A percentile compares a stretch with the other conserved stretches of the same genome.
phyloP scores from a whole-genome alignment of 35 echinoderm and acorn worm species.

The Eucidaris tribuloides region DNA sequence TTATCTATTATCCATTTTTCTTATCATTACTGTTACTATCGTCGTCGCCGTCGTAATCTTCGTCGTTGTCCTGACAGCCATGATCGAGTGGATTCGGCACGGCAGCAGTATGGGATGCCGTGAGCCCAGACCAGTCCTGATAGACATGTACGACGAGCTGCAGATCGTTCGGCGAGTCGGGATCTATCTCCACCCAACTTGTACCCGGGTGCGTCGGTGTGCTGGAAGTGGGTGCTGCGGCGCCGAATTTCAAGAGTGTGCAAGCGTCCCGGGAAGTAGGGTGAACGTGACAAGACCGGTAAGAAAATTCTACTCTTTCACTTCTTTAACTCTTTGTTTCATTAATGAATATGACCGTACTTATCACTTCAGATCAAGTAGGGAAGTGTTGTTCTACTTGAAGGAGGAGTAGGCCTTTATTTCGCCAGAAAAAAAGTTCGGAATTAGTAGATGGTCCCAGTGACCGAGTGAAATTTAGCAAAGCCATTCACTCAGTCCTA shows the following conservation, averaged over 20 bases:
- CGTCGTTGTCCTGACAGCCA: not conserved
- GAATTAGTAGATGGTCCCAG: too few relatives aligned
- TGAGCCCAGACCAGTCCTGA: slow-evolving; percentile 6
- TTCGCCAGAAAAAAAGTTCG: too few relatives aligned
- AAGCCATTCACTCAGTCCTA: too few relatives aligned
- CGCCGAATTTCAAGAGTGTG: not conserved
- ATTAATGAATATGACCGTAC: too few relatives aligned
- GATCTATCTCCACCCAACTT: slow-evolving; percentile 27
- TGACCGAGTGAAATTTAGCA: too few relatives aligned
- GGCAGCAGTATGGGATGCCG: not conserved
- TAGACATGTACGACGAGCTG: slow-evolving; percentile 54
- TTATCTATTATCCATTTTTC: too few relatives aligned
- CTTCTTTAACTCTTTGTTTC: too few relatives aligned
- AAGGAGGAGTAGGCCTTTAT: too few relatives aligned
- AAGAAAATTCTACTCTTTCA: not conserved
- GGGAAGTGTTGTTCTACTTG: too few relatives aligned
- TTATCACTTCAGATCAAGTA: too few relatives aligned
- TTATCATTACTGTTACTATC: too few relatives aligned
- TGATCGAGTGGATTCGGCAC: not conserved
- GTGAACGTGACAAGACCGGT: slow-evolving; percentile 29
- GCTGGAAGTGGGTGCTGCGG: slow-evolving; percentile 21
- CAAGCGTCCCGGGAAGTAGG: not conserved
- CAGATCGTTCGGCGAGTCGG: not conserved
- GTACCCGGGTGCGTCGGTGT: slow-evolving; percentile 44
- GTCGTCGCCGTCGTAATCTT: too few relatives aligned